phyloP scores from a whole-genome alignment of 2,113 vertebrate species.

The Cranoglanis bouderius region DNA sequence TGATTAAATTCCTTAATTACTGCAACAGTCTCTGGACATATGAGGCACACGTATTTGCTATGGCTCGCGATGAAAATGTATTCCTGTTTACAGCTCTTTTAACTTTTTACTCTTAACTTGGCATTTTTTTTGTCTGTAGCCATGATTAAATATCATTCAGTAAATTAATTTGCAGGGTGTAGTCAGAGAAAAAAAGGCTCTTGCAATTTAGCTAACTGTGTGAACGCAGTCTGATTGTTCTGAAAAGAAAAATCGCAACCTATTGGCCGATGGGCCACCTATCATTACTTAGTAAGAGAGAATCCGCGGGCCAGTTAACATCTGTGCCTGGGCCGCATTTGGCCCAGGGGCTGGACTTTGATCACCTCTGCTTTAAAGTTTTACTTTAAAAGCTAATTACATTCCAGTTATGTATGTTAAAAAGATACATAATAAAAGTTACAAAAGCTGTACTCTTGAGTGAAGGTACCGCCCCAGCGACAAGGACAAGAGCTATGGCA shows the following conservation, averaged over 20 bases:
- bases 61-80: neutral
- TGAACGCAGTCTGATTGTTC: neutral
- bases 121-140: neutral
- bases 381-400: neutral
- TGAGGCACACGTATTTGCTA: neutral
- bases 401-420: neutral
- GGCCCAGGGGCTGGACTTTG: too few relatives aligned
- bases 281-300: too few relatives aligned
- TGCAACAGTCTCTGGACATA: neutral
- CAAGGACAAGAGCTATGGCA: neutral
- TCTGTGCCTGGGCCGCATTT: neutral
- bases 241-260: neutral
- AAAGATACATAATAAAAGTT: neutral
- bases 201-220: neutral
- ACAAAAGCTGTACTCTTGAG: neutral
- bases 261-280: too few relatives aligned
- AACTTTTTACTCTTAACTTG: neutral
- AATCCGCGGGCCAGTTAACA: neutral
- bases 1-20: neutral
- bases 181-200: neutral
- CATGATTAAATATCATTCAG: neutral
- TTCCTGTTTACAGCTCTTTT: neutral
- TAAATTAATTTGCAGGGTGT: neutral
- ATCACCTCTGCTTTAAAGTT: neutral
- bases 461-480: neutral